Base-by-base conservation (phyloP, 2,888 invertebrate species). In the Watsonalla binaria region DNA sequence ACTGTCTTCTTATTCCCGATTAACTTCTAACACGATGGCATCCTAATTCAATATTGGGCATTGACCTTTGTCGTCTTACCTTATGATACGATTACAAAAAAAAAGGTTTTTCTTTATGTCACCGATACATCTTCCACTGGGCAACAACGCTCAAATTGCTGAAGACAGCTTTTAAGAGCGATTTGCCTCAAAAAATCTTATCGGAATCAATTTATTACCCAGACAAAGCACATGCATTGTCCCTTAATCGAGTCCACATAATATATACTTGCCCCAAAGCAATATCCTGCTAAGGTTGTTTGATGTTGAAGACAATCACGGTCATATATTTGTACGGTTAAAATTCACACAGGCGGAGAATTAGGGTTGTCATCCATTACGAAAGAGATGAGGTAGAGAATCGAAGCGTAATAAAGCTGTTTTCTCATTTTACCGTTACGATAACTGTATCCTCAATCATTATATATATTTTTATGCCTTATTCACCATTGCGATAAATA, bases 281-380 rank as follows among this genome's bases (percentile, higher is more conserved):
- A 59, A 59, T 54, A 59, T 53, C 45, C 54, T 57, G 57, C 57
- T 57, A 55, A 57, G 8, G 37, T 48, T 35, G 48, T 49, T 49
- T 49, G 37, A 49, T 49, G 49, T 49, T 54, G 62, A 57, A 63
- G 63, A 70, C 66, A 68, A 69, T 70, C 66, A 62, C 62, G 65
- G 61, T 63, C 68, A 66, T 64, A 66, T 64, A 78, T 76, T 71
- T 70, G 68, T 68, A 72, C 68, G 72, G 73, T 72, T 73, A 69
- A 73, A 75, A 71, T 72, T 71, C 72, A 76, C 70, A 68, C 74
- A 72, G 65, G 62, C 75, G 68, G 60, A 68, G 72, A 72, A 77
- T 77, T 74, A 72, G 76, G 74, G 69, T 69, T 67, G 70, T 70
- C 68, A 56, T 59, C 42, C 11, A 42, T 42, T 11, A 42, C 8